Evolutionary conservation across 2,888 invertebrate genomes (phyloP), one percentile per base, ranked within the genome.

Genomic region (Drosophila melanosoma): DNA sequence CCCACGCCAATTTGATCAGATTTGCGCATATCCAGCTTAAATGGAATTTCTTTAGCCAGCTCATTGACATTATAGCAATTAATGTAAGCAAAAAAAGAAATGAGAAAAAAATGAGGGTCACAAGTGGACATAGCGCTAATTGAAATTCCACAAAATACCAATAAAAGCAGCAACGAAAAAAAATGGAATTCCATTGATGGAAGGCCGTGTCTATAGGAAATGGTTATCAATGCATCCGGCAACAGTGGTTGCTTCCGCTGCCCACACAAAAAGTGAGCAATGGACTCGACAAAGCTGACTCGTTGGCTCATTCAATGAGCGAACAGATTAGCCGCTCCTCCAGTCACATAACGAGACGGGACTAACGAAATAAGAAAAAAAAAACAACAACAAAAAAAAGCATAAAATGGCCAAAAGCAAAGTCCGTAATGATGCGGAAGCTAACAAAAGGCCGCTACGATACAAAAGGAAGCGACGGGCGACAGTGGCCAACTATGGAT

Each of bases 211-310:
- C 65, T 67, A 66, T 69, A 63, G 78, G 75, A 84, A 89, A 81
- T 89, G 90, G 90, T 78, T 89, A 87, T 82, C 85, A 83, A 87
- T 86, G 86, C 88, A 88, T 82, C 90, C 90, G 88, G 83, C 90
- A 87, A 76, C 89, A 66, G 65, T 63, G 74, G 70, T 53, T 20
- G 71, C 83, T 78, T 82, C 88, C 83, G 81, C 79, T 77, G 67
- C 59, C 36, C 51, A 20, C 53, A n/a, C 56, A 20, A 32, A 36
- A 33, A 53, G 49, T 63, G 48, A 52, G 35, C 61, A 36, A 63
- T 40, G 49, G 26, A 66, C 63, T 74, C 40, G 32, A 67, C 71
- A 32, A 63, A 62, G 58, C 57, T 36, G 60, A 54, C 65, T 65
- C 71, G 62, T 75, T 62, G 53, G 58, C 53, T 52, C 78, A 81